phyloP scores from a whole-genome alignment of 2,113 vertebrate genomes.

The Cottus gobio region DNA sequence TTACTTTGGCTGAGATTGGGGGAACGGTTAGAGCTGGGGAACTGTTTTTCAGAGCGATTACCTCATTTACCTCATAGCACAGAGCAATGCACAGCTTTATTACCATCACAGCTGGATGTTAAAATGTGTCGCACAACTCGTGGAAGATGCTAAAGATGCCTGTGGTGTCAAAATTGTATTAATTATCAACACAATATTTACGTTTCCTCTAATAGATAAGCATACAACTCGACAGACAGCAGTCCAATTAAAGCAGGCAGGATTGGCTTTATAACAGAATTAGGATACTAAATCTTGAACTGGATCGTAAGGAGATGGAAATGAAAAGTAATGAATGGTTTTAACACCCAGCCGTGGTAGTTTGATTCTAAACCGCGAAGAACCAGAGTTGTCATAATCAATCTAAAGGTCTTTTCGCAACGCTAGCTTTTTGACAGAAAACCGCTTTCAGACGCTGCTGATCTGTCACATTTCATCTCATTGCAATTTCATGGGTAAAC shows the following conservation, averaged over 20 bases:
- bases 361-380: constrained; percentile 47
- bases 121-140: background rate
- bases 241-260: background rate
- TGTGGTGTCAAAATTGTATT: background rate
- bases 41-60: constrained; percentile 42
- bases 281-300: constrained; percentile 16
- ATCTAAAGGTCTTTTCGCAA: constrained; percentile 67
- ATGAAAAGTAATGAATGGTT: constrained; percentile 56
- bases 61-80: constrained; percentile 41
- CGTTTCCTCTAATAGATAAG: background rate
- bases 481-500: constrained; percentile 77
- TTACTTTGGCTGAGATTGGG: constrained; percentile 47
- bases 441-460: constrained; percentile 66
- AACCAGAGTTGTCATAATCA: constrained; percentile 71
- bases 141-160: background rate
- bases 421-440: constrained; percentile 76
- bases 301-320: constrained; percentile 38
- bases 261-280: constrained; percentile 38
- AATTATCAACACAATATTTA: background rate
- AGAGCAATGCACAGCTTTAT: constrained; percentile 6
- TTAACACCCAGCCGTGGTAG: constrained; percentile 28
- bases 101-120: background rate
- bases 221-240: background rate
- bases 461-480: constrained; percentile 79
- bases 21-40: constrained; percentile 21